phyloP scores from a whole-genome alignment of 1,140 invertebrate species.

The Caenorhabditis remanei region DNA sequence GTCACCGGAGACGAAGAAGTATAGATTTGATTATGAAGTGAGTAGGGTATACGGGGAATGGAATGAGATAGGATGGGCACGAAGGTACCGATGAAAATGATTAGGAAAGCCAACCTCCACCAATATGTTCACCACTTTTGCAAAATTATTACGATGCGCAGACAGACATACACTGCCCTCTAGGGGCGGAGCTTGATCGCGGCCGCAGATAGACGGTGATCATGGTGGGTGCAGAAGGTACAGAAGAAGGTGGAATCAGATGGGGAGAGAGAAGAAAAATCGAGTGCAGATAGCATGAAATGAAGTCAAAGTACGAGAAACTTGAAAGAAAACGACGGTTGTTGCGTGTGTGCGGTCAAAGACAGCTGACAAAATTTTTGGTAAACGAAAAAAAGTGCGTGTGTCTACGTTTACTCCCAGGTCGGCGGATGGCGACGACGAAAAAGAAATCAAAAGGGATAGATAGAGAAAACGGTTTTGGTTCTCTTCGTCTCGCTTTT shows the following conservation, averaged over 20 bases:
- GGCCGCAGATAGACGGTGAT: not conserved
- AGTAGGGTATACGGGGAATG: not conserved
- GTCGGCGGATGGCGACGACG: not conserved
- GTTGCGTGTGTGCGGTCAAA: constrained; percentile 5
- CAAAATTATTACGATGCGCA: constrained; percentile 14
- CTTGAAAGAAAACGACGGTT: not conserved
- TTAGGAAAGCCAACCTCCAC: not conserved
- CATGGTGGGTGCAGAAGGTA: not conserved
- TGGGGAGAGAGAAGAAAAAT: constrained; percentile 1
- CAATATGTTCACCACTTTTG: not conserved
- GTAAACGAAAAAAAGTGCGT: constrained; percentile 17
- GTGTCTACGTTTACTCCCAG: constrained; percentile 18
- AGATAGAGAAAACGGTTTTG: constrained; percentile 12
- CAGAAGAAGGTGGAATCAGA: not conserved
- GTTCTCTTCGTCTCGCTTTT: not conserved
- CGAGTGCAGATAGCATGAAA: constrained; percentile 1
- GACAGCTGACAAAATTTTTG: constrained; percentile 50
- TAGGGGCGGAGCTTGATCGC: constrained; percentile 16
- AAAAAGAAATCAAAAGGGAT: constrained; percentile 38
- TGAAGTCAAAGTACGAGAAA: not conserved
- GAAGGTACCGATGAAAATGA: constrained; percentile 26
- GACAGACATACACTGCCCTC: not conserved
- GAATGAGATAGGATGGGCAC: not conserved
- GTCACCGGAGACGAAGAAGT: not conserved
- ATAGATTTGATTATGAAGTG: constrained; percentile 24